Base-by-base conservation (phyloP, 2,113 vertebrate genomes). In the Cynoglossus semilaevis region DNA sequence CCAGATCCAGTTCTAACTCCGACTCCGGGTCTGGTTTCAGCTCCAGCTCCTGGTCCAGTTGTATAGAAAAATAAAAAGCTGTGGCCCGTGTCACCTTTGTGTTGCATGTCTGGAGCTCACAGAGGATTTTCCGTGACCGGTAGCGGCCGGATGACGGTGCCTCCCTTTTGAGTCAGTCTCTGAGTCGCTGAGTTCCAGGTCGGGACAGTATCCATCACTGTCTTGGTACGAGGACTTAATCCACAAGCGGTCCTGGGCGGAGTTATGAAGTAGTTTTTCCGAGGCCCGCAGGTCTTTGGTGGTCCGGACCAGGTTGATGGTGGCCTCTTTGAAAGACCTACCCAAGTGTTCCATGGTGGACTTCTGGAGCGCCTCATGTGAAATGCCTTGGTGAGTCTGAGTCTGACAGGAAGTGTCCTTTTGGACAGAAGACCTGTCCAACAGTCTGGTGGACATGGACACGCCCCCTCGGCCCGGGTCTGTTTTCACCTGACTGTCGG, bases 191-290 rank as follows among this genome's bases (percentile, higher is more conserved):
- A 94, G 91, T 80, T 99, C 96, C 64, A 95, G 81, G 82, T 99
- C 97, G 0, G 97, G 97, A 74, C 95, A 98, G 85, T 99, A 99
- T 1, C 97, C 97, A 2, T 99, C 97, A 0, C 93, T 96, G 77
- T 99, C 96, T 76, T 95, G 95, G 85, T 92, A 94, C 0, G 92
- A 79, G 9, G 93, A 90, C 72, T 93, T 96, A 66, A 84, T 82
- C 93, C 94, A 96, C 5, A 89, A 84, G 48, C 90, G 90, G 15
- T 96, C 96, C 81, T 94, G 94, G 34, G 87, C 54, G 0, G 84
- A 80, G 14, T 91, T 90, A 58, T 89, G 92, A 0, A 86, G 60
- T 63, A 94, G 90, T 83, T 95, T 96, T 55, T 94, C 92, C 15
- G 78, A 90, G 80, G 86, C 90, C 19, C 92, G 88, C 53, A 94